These are phyloP conservation scores for Arctia plantaginis DNA, from an alignment of 2,888 invertebrate genomes.

Conservation along the genomic window DNA sequence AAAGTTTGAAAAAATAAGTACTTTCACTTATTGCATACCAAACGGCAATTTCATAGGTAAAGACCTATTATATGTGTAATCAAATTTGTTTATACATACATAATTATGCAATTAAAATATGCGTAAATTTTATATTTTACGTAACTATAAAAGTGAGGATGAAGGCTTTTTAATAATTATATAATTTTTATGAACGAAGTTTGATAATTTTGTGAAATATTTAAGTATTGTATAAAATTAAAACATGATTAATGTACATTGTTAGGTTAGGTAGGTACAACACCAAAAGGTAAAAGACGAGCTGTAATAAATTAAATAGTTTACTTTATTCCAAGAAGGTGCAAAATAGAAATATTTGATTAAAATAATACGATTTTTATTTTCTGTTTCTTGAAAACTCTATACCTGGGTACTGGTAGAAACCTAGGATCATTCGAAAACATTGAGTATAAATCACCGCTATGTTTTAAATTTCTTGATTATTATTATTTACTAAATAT, in stretches of 20 bases:
- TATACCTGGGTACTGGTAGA: not conserved
- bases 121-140: too few species aligned
- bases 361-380: not conserved
- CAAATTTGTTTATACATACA: not conserved
- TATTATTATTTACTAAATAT: not conserved
- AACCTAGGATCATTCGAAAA: not conserved
- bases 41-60: too few species aligned
- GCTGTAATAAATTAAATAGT: not conserved
- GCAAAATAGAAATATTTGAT: not conserved
- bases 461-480: not conserved
- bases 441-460: not conserved
- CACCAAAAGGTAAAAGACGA: not conserved
- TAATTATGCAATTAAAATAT: too few species aligned
- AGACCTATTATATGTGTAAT: too few species aligned
- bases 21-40: too few species aligned
- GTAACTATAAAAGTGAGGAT: not conserved
- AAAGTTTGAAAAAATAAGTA: too few species aligned
- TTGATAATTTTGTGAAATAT: not conserved
- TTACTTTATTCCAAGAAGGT: not conserved
- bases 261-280: too few species aligned
- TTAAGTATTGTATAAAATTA: not conserved
- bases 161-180: not conserved
- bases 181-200: not conserved
- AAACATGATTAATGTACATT: not conserved
- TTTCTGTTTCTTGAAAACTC: not conserved